phyloP scores from a whole-genome alignment of 1,140 invertebrate species.

The Drosophila setifemur region DNA sequence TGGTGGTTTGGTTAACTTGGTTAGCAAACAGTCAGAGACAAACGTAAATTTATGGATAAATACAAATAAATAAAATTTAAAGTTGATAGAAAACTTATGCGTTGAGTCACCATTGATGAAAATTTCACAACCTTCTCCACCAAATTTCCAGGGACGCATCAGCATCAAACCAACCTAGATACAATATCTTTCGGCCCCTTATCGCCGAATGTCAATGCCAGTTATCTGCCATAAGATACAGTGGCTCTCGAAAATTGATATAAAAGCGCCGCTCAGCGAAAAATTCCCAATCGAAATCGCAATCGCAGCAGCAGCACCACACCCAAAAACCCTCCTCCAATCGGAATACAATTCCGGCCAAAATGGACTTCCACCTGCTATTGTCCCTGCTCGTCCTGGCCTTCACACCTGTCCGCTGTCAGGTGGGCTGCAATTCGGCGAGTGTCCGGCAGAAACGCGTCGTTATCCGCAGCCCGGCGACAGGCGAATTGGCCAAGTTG shows the following conservation, averaged over 20 bases:
- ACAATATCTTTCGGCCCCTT: slow-evolving; percentile 36
- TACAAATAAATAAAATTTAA: too few relatives aligned
- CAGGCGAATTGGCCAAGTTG: slow-evolving; percentile 42
- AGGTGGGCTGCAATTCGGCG: slow-evolving; percentile 44
- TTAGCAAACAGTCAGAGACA: too few relatives aligned
- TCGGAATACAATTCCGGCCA: neutral
- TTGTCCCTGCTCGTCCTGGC: neutral
- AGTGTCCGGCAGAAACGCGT: slow-evolving; percentile 56
- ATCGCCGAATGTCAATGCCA: slow-evolving; percentile 59
- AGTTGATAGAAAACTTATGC: too few relatives aligned
- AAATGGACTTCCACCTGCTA: slow-evolving; percentile 42
- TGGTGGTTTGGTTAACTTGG: neutral
- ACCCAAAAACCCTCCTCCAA: too few relatives aligned
- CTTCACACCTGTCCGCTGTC: slow-evolving; percentile 19
- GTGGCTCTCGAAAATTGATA: slow-evolving; percentile 35
- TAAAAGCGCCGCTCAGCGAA: slow-evolving; percentile 37
- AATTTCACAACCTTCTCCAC: slow-evolving; percentile 7
- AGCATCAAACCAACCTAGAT: neutral
- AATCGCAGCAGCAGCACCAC: too few relatives aligned
- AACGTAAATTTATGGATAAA: too few relatives aligned
- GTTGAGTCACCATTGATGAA: neutral
- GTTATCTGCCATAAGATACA: slow-evolving; percentile 41
- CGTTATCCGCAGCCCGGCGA: slow-evolving; percentile 51
- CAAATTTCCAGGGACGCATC: slow-evolving; percentile 14
- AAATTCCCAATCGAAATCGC: slow-evolving; percentile 50